Conservation (phyloP, 2,888 invertebrate genomes). For the Yponomeuta cagnagella region DNA sequence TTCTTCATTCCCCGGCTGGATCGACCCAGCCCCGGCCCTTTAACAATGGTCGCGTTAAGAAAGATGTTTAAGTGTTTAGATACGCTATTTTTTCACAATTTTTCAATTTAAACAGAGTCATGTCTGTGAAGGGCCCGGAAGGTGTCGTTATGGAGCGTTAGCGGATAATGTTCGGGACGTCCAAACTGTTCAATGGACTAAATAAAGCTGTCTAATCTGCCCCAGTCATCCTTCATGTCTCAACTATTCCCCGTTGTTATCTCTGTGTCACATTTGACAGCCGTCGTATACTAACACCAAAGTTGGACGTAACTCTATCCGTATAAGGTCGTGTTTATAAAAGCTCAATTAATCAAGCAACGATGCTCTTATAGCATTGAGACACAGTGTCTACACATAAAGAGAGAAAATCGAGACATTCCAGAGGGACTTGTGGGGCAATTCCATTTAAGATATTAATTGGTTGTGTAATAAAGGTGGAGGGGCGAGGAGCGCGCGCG, state of each 20-base stretch:
- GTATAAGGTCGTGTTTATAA: constrained; percentile 2
- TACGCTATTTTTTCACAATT: constrained; percentile 72
- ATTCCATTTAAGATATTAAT: constrained; percentile 69
- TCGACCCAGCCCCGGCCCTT: constrained; percentile 49
- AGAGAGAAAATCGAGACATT: constrained; percentile 36
- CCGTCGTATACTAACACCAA: not conserved
- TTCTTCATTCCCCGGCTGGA: constrained; percentile 49
- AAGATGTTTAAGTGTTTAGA: constrained; percentile 75
- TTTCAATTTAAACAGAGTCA: constrained; percentile 71
- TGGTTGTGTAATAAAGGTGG: constrained; percentile 34
- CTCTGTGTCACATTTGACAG: constrained; percentile 13
- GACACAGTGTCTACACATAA: constrained; percentile 7
- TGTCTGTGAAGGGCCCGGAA: constrained; percentile 68
- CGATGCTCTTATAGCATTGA: constrained; percentile 1
- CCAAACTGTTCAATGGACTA: constrained; percentile 23
- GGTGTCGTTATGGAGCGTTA: constrained; percentile 69
- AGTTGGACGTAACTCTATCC: not conserved
- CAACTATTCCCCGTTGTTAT: constrained; percentile 10
- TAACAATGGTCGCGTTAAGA: constrained; percentile 71
- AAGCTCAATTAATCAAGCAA: constrained; percentile 10
- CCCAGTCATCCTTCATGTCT: constrained; percentile 13
- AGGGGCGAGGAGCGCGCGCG: constrained; percentile 20
- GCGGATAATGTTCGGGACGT: constrained; percentile 50
- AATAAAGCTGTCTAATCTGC: constrained; percentile 14
- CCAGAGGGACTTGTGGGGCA: constrained; percentile 41